These are phyloP conservation scores for Hirudo medicinalis DNA, from an alignment of 1,140 invertebrate genomes.

Conservation along the genomic window DNA sequence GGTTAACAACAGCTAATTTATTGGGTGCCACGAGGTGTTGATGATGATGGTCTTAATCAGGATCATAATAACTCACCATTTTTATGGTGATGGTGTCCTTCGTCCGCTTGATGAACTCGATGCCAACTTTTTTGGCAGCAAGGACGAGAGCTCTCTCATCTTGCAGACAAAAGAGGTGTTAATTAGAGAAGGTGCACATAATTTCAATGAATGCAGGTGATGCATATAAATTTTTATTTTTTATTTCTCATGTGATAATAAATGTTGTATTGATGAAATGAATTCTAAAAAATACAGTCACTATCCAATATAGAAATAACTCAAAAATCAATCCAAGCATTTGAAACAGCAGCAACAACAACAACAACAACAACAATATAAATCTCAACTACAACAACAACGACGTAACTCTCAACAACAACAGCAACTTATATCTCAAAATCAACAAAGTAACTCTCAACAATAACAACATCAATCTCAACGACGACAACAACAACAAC, in stretches of 20 bases:
- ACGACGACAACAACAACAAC: conserved; percentile 4
- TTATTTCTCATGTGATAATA: no score
- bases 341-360: not conserved
- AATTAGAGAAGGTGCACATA: no score
- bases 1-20: not conserved
- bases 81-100: conserved; percentile 38
- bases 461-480: not conserved
- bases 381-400: not conserved
- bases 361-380: not conserved
- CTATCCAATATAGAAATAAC: no score
- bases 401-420: not conserved
- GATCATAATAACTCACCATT: conserved; percentile 42
- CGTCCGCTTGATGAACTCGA: conserved; percentile 67
- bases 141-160: conserved; percentile 93
- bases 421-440: not conserved
- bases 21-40: not conserved
- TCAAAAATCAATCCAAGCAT: no score
- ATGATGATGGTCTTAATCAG: not conserved
- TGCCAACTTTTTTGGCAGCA: conserved; percentile 73
- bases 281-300: no score
- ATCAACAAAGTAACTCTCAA: not conserved
- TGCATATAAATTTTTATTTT: no score
- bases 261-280: no score
- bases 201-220: no score
- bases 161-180: no score